Evolutionary conservation across 1,140 invertebrate genomes (phyloP), one percentile per base, ranked within the genome.

Genomic region (Zaprionus gabonicus): DNA sequence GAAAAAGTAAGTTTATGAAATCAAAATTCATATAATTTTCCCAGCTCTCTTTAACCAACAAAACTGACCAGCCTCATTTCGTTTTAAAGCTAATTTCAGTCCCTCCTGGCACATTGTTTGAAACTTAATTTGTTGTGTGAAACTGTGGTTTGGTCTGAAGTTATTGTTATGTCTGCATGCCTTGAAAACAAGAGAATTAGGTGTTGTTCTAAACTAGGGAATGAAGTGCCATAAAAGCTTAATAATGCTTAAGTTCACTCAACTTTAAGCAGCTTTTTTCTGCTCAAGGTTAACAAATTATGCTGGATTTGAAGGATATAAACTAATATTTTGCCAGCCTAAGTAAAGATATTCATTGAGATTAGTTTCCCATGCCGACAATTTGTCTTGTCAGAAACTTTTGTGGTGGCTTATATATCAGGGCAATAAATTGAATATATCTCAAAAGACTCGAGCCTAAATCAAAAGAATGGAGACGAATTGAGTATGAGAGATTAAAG

Each of bases 371-470:
- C n/a, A 9, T 3, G n/a, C n/a, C 17, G 41, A 46, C 41, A 46
- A 46, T 46, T 46, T 46, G 41, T 46, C 41, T 46, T 46, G 41
- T 46, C 41, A 46, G 41, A 46, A 46, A 46, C 5, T 46, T 46
- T 44, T 46, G 41, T 46, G 41, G 7, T 46, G 6, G 41, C 41
- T 46, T 20, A 46, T 46, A 46, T 46, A 46, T 46, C n/a, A 17
- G 17, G 41, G 41, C 41, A 46, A 46, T 46, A 46, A 46, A 46
- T 46, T 46, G 41, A 46, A 46, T 46, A 46, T 46, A 46, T 46
- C 41, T 2, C n/a, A 46, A 0, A 46, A 44, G 17, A 46, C 38
- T 10, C 15, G 15, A 41, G 38, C 1, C 38, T 49, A 20, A 49
- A 23, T 17, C 44, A 25, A 51, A 23, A 25, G 4, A 20, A 51